Base-by-base conservation (phyloP, 2,113 vertebrate species). In the Tragulus kanchil region DNA sequence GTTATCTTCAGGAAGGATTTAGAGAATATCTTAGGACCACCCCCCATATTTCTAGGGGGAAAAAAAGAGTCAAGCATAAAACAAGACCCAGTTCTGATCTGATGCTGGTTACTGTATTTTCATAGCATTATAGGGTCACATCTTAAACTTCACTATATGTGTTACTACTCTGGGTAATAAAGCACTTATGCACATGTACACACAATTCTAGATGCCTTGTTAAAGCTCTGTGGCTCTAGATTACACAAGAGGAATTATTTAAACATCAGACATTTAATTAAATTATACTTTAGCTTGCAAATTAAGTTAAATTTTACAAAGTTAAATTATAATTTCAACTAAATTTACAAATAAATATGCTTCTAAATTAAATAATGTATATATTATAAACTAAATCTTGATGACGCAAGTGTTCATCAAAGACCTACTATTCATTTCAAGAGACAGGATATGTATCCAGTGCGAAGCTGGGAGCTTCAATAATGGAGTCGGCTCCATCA, bases 181-280 rank as follows among this genome's bases (percentile, higher is more conserved):
- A 28, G 59, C 11, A 91, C 2, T 16, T 36, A 36, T 36, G 36
- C 25, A 65, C 23, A 56, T 9, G 58, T 3, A 78, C 28, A 93
- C 14, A 65, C 15, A 79, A 79, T 45, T 48, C 45, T 36, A 82
- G 9, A 78, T 42, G 31, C 25, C 26, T 71, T 79, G 25, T 36
- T 48, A 88, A 81, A 17, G 2, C 25, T 83, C 62, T 79, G 1
- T 84, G 45, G 8, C 23, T 81, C 52, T 77, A 42, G 14, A 75
- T 71, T 77, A 87, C 5, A 86, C 2, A 75, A 4, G 9, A 83
- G 78, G 28, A 64, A 87, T 89, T 16, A 64, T 59, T 85, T 67
- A 86, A 84, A 86, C 28, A 56, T 83, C 13, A 84, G 50, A 93
- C 91, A 86, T 77, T 69, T 94, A 93, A 48, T 65, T 19, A 92